Conservation (phyloP, 1,140 invertebrate species). For the Drosophila pseudoananassae region DNA sequence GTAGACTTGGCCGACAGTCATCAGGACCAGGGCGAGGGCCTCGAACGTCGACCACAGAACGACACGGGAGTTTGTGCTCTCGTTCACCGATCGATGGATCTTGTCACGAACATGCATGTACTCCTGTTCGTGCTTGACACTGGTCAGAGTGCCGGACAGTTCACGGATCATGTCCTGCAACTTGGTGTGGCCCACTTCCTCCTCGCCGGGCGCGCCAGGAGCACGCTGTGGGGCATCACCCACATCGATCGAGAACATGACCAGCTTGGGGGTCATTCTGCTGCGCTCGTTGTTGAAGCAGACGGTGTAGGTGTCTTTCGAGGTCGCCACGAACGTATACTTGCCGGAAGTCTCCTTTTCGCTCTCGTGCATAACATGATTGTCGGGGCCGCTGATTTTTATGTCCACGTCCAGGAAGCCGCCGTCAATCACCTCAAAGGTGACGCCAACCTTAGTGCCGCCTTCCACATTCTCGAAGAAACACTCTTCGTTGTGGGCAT, state of each 20-base stretch:
- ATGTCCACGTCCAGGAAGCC: slow-evolving; percentile 99
- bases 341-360: slow-evolving; percentile 98
- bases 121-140: slow-evolving; percentile 99
- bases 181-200: slow-evolving; percentile 91
- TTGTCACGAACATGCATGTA: slow-evolving; percentile 99
- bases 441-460: slow-evolving; percentile 96
- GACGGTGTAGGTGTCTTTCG: slow-evolving; percentile 96
- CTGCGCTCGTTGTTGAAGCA: slow-evolving; percentile 99
- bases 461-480: slow-evolving; percentile 96
- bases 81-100: slow-evolving; percentile 98
- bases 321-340: slow-evolving; percentile 98
- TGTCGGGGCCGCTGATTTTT: slow-evolving; percentile 96
- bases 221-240: slow-evolving; percentile 90
- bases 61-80: slow-evolving; percentile 98
- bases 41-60: slow-evolving; percentile 99
- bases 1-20: slow-evolving; percentile 98
- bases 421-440: slow-evolving; percentile 99
- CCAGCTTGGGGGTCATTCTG: slow-evolving; percentile 98
- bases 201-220: slow-evolving; percentile 86
- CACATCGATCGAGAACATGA: slow-evolving; percentile 99
- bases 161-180: slow-evolving; percentile 98
- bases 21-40: slow-evolving; percentile 95
- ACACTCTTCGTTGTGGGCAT: slow-evolving; percentile 99
- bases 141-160: slow-evolving; percentile 93
- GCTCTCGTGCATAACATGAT: slow-evolving; percentile 94